phyloP scores from a whole-genome alignment of 2,888 invertebrate genomes.

The Emmelina monodactyla region DNA sequence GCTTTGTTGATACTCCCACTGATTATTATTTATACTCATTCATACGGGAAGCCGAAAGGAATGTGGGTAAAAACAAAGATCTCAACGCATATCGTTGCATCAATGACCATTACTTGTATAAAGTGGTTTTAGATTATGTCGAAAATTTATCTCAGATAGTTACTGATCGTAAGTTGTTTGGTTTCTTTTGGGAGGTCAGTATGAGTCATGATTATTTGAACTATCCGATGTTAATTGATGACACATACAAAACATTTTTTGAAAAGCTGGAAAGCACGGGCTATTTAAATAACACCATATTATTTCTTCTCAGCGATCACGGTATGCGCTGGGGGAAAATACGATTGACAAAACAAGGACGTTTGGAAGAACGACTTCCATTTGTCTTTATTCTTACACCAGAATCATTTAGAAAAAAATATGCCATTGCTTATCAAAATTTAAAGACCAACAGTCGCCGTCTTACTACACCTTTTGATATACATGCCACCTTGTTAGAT shows the following conservation, averaged over 20 bases:
- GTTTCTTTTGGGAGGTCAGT: conserved; percentile 80
- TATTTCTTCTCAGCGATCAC: conserved; percentile 83
- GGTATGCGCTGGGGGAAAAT: conserved; percentile 82
- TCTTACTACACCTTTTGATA: conserved; percentile 77
- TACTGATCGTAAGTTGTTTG: conserved; percentile 69
- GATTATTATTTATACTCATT: conserved; percentile 82
- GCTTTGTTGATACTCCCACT: conserved; percentile 73
- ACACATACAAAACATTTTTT: conserved; percentile 63
- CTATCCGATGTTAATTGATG: conserved; percentile 75
- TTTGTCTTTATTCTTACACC: conserved; percentile 77
- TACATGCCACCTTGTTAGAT: conserved; percentile 79
- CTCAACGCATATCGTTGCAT: conserved; percentile 68
- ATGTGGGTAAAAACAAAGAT: conserved; percentile 39
- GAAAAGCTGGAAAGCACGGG: conserved; percentile 43
- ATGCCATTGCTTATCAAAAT: conserved; percentile 66
- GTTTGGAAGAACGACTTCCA: conserved; percentile 84
- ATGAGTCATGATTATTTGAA: conserved; percentile 81
- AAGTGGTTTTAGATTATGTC: conserved; percentile 74
- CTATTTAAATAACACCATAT: conserved; percentile 68
- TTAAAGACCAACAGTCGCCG: conserved; percentile 69
- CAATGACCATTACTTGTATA: conserved; percentile 69
- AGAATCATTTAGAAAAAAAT: conserved; percentile 68
- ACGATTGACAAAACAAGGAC: conserved; percentile 76
- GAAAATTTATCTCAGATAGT: conserved; percentile 66
- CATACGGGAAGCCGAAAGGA: conserved; percentile 57